A percentile compares a stretch with the other conserved stretches of the same genome.
phyloP scores from a whole-genome alignment of 2,888 invertebrate species.

The Drosophila demipolita region DNA sequence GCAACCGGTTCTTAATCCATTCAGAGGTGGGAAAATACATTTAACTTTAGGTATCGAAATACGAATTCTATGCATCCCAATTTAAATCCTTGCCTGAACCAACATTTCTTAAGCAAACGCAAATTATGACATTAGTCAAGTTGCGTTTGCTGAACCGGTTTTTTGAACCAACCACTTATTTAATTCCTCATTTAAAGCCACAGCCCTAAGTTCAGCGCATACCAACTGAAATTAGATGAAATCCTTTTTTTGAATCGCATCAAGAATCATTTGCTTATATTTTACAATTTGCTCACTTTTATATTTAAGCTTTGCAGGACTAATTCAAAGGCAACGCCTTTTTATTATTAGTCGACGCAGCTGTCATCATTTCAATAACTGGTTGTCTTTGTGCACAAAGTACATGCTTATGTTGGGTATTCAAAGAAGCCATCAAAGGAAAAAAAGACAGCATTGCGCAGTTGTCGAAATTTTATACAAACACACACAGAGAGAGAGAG shows the following conservation, averaged over 20 bases:
- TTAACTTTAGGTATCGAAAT: neutral
- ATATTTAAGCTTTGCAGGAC: constrained; percentile 22
- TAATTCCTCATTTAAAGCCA: neutral
- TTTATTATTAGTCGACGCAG: constrained; percentile 55
- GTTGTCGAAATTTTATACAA: constrained; percentile 53
- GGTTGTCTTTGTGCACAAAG: constrained; percentile 51
- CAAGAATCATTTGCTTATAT: neutral
- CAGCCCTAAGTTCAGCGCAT: neutral
- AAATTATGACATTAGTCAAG: neutral
- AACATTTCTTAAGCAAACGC: constrained; percentile 2
- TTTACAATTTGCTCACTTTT: neutral
- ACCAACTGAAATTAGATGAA: neutral
- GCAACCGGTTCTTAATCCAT: constrained; percentile 24
- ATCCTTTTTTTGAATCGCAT: neutral
- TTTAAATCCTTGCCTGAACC: neutral
- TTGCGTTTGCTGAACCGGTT: neutral
- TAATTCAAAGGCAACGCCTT: constrained; percentile 16
- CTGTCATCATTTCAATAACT: constrained; percentile 79
- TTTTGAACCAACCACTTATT: neutral
- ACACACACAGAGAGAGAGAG: constrained; percentile 13
- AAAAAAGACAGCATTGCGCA: constrained; percentile 49
- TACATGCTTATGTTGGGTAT: constrained; percentile 10
- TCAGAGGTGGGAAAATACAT: neutral
- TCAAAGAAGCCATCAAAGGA: constrained; percentile 20
- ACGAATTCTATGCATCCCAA: neutral